A percentile compares a stretch with the other conserved stretches of the same genome.
phyloP scores from a whole-genome alignment of 2,797 vertebrate species.

The Megalops cyprinoides region DNA sequence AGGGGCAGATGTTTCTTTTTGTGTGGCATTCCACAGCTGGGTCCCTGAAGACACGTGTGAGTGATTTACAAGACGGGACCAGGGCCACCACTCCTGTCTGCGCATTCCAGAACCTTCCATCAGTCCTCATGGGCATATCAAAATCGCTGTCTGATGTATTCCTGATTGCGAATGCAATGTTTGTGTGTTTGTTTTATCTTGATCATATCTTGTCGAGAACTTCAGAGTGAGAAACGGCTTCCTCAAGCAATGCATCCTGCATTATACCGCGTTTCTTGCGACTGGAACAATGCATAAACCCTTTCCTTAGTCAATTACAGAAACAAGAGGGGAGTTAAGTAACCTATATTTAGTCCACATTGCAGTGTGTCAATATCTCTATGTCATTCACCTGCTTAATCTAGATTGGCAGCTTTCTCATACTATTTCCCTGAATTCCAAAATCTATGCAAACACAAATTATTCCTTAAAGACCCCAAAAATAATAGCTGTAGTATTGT shows the following conservation, averaged over 20 bases:
- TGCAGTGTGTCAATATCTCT: conserved; percentile 14
- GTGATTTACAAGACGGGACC: conserved; percentile 21
- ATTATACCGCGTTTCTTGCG: not conserved
- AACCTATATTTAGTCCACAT: not conserved
- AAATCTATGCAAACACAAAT: too few relatives aligned
- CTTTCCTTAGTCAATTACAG: not conserved
- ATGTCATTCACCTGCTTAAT: conserved; percentile 10
- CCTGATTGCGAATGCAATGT: not conserved
- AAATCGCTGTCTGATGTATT: not conserved
- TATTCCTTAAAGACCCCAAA: too few relatives aligned
- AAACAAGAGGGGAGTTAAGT: not conserved
- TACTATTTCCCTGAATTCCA: not conserved
- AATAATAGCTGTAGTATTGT: too few relatives aligned
- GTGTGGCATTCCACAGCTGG: conserved; percentile 42
- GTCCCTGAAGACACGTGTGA: conserved; percentile 31
- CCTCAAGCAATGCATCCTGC: not conserved
- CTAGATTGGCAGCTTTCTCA: not conserved
- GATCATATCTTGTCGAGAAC: too few relatives aligned
- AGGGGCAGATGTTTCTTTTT: not conserved
- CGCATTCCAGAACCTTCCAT: conserved; percentile 20
- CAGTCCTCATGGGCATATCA: not conserved
- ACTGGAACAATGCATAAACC: not conserved
- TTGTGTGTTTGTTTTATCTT: too few relatives aligned
- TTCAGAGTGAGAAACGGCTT: conserved; percentile 1
- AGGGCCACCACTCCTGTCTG: conserved; percentile 28